Evolutionary conservation across 2,888 invertebrate genomes (phyloP).

Genomic region (Drosophila putrida): DNA sequence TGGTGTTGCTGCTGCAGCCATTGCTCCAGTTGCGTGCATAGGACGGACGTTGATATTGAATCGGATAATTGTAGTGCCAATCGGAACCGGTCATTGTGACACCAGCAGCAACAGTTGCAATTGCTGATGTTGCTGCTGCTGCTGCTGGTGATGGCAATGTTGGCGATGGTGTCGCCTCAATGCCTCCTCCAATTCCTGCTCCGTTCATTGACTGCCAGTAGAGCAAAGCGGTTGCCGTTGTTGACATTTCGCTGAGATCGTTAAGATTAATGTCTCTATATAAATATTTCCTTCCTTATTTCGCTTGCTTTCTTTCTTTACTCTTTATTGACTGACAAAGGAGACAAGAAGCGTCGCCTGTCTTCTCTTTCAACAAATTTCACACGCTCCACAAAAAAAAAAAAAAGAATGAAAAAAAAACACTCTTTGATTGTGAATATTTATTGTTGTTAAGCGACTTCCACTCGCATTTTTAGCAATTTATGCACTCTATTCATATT

Average conservation of each 20-base stretch:
- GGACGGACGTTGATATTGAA: constrained; percentile 10
- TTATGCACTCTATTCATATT: constrained; percentile 12
- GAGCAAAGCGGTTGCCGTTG: constrained; percentile 62
- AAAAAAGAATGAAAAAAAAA: constrained; percentile 1
- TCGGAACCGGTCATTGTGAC: constrained; percentile 10
- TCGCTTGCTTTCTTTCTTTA: constrained; percentile 1
- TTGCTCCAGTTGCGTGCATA: constrained; percentile 24
- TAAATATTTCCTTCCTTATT: constrained; percentile 31
- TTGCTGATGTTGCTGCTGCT: constrained; percentile 11
- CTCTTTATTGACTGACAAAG: constrained; percentile 14
- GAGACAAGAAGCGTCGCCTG: background rate
- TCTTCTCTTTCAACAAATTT: constrained; percentile 4
- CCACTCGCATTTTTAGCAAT: constrained; percentile 1
- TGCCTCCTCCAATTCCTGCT: background rate
- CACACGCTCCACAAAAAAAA: constrained; percentile 11
- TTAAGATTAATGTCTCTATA: constrained; percentile 30
- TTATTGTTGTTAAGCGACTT: constrained; percentile 1
- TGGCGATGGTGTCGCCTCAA: constrained; percentile 25
- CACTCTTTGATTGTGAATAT: constrained; percentile 1
- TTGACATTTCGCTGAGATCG: constrained; percentile 55
- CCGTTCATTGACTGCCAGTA: constrained; percentile 74
- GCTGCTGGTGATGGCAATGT: background rate
- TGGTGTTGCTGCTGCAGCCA: constrained; percentile 1
- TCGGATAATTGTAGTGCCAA: constrained; percentile 30
- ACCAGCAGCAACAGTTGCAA: background rate